Percentiles rank a stretch among this genome's conserved stretches.
phyloP scores from a whole-genome alignment of 2,888 invertebrate species.

The Cryptocheilus praepositus region DNA sequence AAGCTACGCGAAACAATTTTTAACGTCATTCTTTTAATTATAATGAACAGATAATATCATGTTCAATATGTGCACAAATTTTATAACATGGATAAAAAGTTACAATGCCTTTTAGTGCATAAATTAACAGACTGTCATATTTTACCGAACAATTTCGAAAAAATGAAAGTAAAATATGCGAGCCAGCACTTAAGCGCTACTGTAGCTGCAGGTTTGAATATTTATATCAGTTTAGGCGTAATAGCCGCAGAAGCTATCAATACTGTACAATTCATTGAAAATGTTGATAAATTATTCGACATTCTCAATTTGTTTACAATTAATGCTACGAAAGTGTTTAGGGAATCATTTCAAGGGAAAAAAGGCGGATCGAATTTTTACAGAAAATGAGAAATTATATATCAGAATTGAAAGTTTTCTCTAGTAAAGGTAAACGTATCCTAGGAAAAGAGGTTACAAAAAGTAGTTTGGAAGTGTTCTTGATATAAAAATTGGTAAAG shows the following conservation, averaged over 20 bases:
- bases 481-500: too few relatives aligned
- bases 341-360: too few relatives aligned
- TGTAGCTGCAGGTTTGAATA: neutral
- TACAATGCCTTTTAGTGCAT: neutral
- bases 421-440: too few relatives aligned
- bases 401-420: too few relatives aligned
- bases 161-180: constrained; percentile 15
- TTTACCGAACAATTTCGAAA: constrained; percentile 12
- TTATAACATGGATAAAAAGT: constrained; percentile 2
- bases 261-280: neutral
- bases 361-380: too few relatives aligned
- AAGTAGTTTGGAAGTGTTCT: too few relatives aligned
- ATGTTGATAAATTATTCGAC: neutral
- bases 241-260: neutral
- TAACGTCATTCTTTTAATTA: neutral
- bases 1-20: constrained; percentile 11
- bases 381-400: too few relatives aligned
- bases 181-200: constrained; percentile 9
- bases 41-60: constrained; percentile 7
- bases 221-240: neutral
- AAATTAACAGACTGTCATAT: constrained; percentile 17
- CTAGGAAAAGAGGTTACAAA: too few relatives aligned
- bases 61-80: constrained; percentile 1
- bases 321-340: too few relatives aligned
- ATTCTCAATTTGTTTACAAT: neutral